A percentile compares a stretch with the other conserved stretches of the same genome.
phyloP scores from a whole-genome alignment of 2,113 vertebrate species.

The Oceanodroma tethys region DNA sequence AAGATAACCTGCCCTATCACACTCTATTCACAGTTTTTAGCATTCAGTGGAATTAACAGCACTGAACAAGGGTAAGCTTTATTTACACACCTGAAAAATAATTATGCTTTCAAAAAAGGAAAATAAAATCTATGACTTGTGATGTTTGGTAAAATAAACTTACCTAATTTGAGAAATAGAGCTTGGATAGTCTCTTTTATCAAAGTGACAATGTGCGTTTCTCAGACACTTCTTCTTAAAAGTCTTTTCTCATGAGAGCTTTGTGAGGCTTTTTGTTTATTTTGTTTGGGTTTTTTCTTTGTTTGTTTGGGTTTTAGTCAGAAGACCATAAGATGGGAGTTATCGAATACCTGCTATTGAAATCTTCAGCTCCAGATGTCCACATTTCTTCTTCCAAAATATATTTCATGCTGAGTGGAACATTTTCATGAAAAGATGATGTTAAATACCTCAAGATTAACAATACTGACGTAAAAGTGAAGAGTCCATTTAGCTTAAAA shows the following conservation, averaged over 20 bases:
- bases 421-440: neutral
- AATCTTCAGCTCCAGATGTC: neutral
- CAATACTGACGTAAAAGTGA: neutral
- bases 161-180: neutral
- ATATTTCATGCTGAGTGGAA: neutral
- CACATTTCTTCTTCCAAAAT: neutral
- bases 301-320: neutral
- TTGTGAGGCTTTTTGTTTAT: neutral
- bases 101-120: neutral
- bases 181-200: neutral
- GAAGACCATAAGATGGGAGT: neutral
- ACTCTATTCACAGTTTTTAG: neutral
- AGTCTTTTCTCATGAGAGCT: neutral
- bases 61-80: neutral
- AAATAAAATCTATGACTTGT: neutral
- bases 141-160: neutral
- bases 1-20: neutral
- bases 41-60: neutral
- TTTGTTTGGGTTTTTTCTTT: neutral
- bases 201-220: neutral
- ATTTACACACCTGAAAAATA: neutral
- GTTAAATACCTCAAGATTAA: neutral
- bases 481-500: neutral
- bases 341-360: neutral
- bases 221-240: neutral